Evolutionary conservation across 2,888 invertebrate species (phyloP), one percentile per base, ranked within the genome.

Genomic region (Notodonta ziczac): DNA sequence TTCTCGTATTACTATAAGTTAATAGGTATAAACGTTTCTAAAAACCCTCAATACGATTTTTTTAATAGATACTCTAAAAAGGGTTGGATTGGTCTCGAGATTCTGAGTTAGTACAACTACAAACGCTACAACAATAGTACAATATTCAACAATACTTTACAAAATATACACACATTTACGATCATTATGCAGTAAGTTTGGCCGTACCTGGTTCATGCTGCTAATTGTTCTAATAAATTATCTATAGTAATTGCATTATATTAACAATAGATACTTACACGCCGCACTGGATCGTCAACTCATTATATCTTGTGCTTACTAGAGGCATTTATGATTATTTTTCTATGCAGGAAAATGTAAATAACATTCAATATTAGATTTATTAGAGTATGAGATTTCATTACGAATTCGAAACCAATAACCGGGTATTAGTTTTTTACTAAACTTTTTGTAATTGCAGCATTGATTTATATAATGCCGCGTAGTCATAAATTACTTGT

Each of bases 21-120:
- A 80, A 76, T 76, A 75, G 82, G 78, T 87, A 88, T 88, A 93
- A 91, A 91, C 67, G 80, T 90, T 78, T 92, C 88, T 91, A 91
- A 91, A 91, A 91, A 85, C 80, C 83, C 85, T 84, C 83, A 86
- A 87, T 82, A 85, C 79, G 70, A 74, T 76, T 54, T n/a, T 68
- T 81, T 80, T 76, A 77, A 88, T 88, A 90, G 85, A 86, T 86
- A 82, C 73, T 91, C 86, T 90, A 90, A 89, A 90, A 90, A 86
- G 85, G 84, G 82, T 89, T 86, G 85, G 82, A 85, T 93, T 93
- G 93, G 93, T 93, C 93, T 88, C 87, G 90, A 91, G 87, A 91
- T 88, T 91, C 85, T 85, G 88, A 88, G 84, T 89, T 87, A 81
- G 44, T 56, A 82, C 63, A 70, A 81, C 85, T 90, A 90, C 82